These are phyloP conservation scores for Columba livia DNA, from an alignment of 2,113 vertebrate genomes.

Conservation along the genomic window DNA sequence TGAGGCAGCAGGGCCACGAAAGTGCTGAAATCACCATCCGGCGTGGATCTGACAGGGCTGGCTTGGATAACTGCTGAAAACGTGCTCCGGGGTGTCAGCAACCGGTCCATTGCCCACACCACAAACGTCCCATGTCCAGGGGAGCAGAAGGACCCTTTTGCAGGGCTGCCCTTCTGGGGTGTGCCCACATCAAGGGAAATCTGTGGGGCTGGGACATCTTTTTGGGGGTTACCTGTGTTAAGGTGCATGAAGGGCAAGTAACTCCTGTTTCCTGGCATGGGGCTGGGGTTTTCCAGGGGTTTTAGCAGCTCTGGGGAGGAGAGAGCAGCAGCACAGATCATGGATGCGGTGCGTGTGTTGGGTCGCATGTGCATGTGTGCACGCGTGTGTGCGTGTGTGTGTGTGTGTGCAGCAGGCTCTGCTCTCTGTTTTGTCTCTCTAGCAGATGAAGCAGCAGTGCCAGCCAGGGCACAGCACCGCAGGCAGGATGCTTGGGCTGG, in stretches of 20 bases:
- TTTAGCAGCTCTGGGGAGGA: fast-evolving
- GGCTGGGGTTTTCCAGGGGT: neutral
- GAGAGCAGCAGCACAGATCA: neutral
- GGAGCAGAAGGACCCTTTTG: neutral
- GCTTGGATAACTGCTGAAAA: neutral
- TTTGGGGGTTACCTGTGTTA: neutral
- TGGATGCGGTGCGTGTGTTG: fast-evolving
- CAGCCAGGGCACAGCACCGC: neutral
- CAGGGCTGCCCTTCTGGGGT: neutral
- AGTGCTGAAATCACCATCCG: neutral
- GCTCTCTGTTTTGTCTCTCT: neutral
- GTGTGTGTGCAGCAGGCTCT: neutral
- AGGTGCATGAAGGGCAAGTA: neutral
- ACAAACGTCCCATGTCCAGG: fast-evolving
- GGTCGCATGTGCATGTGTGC: neutral
- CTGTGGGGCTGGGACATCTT: neutral
- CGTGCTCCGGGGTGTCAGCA: neutral
- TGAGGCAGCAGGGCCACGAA: neutral
- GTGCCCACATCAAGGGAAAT: neutral
- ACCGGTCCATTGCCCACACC: fast-evolving
- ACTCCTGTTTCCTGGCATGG: neutral
- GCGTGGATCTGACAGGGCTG: neutral
- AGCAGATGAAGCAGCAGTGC: neutral
- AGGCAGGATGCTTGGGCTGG: neutral
- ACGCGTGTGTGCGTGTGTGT: neutral